Evolutionary conservation across 2,888 invertebrate genomes (phyloP).

Genomic region (Stomorhina lunata): DNA sequence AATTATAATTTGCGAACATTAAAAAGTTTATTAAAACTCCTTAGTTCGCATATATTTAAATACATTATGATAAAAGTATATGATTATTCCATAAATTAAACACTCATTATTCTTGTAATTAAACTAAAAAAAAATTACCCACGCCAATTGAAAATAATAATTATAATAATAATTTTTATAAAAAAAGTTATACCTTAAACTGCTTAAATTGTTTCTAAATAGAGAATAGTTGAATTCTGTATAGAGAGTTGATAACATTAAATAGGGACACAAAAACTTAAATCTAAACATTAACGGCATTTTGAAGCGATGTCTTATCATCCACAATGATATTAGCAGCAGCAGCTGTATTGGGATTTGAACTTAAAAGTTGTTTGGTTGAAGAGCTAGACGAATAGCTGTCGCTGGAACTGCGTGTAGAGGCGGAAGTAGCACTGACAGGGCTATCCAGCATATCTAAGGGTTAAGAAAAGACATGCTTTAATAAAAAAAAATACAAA

Average conservation of each 20-base stretch:
- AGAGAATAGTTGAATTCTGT: neutral
- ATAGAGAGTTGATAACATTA: slow-evolving; percentile 15
- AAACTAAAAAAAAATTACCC: slow-evolving; percentile 22
- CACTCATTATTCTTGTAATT: neutral
- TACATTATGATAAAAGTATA: slow-evolving; percentile 13
- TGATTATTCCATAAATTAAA: slow-evolving; percentile 27
- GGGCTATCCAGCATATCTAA: slow-evolving; percentile 83
- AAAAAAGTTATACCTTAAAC: neutral
- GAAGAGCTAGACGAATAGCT: slow-evolving; percentile 91
- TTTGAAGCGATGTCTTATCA: slow-evolving; percentile 77
- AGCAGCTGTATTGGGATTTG: slow-evolving; percentile 77
- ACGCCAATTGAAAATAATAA: slow-evolving; percentile 29
- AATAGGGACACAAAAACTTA: neutral
- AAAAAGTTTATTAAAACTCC: slow-evolving; percentile 14
- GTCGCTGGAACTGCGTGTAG: slow-evolving; percentile 87
- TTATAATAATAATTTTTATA: neutral
- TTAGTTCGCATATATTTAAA: neutral
- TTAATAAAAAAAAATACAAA: neutral
- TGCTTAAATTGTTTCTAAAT: neutral
- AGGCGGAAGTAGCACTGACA: slow-evolving; percentile 82
- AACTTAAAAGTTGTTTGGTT: slow-evolving; percentile 86
- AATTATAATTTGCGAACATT: slow-evolving; percentile 23
- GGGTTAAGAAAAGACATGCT: neutral
- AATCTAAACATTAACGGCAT: slow-evolving; percentile 77
- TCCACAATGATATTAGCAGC: slow-evolving; percentile 77